Evolutionary conservation across 1,140 invertebrate species (phyloP).

Genomic region (Bombus sylvicola): DNA sequence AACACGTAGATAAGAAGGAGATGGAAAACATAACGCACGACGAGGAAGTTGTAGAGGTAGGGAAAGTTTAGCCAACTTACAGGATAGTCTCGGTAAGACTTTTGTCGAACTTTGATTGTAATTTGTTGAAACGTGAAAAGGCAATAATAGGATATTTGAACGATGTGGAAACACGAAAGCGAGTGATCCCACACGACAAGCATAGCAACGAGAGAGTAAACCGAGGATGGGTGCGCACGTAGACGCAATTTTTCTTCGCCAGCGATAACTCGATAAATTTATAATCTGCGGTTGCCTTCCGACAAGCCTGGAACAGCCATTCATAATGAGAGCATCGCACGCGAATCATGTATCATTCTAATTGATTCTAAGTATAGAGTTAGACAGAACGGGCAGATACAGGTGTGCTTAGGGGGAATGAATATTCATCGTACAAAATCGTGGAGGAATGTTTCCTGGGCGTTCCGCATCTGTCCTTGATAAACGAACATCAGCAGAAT

Average conservation of each 20-base stretch:
- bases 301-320: constrained; percentile 56
- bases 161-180: background rate
- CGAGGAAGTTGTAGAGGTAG: too few species aligned
- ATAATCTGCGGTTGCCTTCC: constrained; percentile 63
- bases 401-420: constrained; percentile 64
- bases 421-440: constrained; percentile 77
- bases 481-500: constrained; percentile 60
- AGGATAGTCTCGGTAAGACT: background rate
- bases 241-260: constrained; percentile 48
- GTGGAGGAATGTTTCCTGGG: constrained; percentile 69
- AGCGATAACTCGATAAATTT: constrained; percentile 70
- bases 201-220: background rate
- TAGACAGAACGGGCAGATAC: constrained; percentile 53
- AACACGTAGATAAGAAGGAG: too few species aligned
- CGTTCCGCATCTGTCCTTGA: constrained; percentile 65
- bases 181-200: too few species aligned
- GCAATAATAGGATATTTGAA: background rate
- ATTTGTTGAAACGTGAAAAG: background rate
- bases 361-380: constrained; percentile 74
- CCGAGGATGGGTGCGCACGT: constrained; percentile 21
- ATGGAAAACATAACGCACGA: background rate
- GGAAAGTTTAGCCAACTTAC: background rate
- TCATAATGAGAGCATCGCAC: constrained; percentile 72
- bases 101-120: background rate
- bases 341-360: constrained; percentile 76